Evolutionary conservation across 2,113 vertebrate genomes (phyloP), one percentile per base, ranked within the genome.

Genomic region (Chloebia gouldiae): DNA sequence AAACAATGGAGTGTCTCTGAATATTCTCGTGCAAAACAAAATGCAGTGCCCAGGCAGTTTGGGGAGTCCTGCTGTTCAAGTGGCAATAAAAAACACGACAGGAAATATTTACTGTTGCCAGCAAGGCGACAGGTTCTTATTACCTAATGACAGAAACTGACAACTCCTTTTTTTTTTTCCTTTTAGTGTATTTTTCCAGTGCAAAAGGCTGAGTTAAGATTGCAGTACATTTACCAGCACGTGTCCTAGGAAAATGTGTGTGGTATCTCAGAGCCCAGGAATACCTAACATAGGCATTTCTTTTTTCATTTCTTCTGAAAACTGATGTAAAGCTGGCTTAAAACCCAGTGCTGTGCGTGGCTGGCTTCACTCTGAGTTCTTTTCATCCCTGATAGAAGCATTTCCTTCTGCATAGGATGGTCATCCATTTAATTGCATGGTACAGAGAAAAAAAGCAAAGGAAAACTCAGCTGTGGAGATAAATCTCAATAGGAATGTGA

Each of bases 401-500:
- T 95, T 96, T 95, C 88, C 63, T 94, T 78, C 82, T 96, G 81
- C 71, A 89, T 89, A 75, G 83, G 90, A 64, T 72, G 86, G 96
- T 93, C 92, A 95, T 68, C 86, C 86, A 53, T 93, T 94, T 94
- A 95, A 95, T 94, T 93, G 92, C 65, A 92, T 30, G 45, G 91
- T 76, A 80, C 70, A 87, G 82, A 88, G 77, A 30, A 35, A 50
- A 76, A 92, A 86, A 73, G 60, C 49, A 94, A 50, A 92, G 81
- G 71, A 71, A 93, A 96, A 87, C 61, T 91, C 80, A 93, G 92
- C 93, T 91, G 94, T 81, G 81, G 88, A 88, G 78, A 84, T 70
- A 92, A 95, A 96, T 88, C 92, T 91, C 93, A 93, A 94, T 92
- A 92, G 82, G 61, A 88, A 88, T 77, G 85, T 87, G 87, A 86